Evolutionary conservation across 2,888 invertebrate genomes (phyloP).

Genomic region (Piscicola geometra): DNA sequence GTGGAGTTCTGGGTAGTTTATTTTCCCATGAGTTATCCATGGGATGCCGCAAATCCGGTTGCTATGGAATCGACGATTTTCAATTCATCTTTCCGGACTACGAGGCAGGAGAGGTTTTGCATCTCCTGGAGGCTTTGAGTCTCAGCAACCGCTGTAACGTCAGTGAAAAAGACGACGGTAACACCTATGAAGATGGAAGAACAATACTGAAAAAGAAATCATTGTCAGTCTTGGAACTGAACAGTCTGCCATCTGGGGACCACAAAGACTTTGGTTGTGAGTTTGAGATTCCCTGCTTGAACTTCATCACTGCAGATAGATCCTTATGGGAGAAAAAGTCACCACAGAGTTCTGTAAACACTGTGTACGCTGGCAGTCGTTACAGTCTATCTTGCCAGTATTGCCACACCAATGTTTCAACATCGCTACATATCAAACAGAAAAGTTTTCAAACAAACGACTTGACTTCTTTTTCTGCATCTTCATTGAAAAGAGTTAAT

Average conservation of each 20-base stretch:
- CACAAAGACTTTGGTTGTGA: slow-evolving; percentile 53
- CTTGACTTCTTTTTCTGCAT: not conserved
- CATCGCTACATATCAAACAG: not conserved
- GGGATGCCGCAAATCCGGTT: slow-evolving; percentile 60
- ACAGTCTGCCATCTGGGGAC: not conserved
- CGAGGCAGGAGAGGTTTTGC: slow-evolving; percentile 67
- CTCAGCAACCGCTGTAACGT: slow-evolving; percentile 68
- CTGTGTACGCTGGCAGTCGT: slow-evolving; percentile 63
- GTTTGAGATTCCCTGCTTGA: slow-evolving; percentile 71
- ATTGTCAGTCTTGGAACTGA: not conserved
- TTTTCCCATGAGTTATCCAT: slow-evolving; percentile 58
- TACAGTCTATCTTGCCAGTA: not conserved
- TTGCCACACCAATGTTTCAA: not conserved
- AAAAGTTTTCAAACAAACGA: not conserved
- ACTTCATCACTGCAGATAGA: slow-evolving; percentile 64
- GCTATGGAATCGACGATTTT: slow-evolving; percentile 70
- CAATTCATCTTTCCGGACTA: slow-evolving; percentile 68
- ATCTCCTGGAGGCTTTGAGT: slow-evolving; percentile 67
- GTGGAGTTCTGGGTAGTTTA: slow-evolving; percentile 66
- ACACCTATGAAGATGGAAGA: not conserved
- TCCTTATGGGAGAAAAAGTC: slow-evolving; percentile 65
- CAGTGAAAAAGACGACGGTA: slow-evolving; percentile 61
- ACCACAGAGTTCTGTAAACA: slow-evolving; percentile 46
- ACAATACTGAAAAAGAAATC: not conserved
- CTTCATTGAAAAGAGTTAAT: no score